phyloP scores from a whole-genome alignment of 2,113 vertebrate genomes.

The Microtus oregoni region DNA sequence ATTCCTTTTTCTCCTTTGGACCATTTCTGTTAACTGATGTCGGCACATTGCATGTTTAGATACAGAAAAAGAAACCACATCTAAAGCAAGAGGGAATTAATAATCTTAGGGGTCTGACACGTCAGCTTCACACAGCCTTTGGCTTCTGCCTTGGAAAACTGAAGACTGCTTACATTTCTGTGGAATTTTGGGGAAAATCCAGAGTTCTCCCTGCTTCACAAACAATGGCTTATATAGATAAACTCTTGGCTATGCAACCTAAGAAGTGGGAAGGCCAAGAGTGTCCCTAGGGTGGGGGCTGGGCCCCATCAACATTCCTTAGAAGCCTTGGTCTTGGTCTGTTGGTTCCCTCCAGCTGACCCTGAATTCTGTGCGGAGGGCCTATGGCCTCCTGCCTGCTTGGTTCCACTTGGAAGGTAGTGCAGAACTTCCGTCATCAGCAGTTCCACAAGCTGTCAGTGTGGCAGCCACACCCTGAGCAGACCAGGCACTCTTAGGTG shows the following conservation, averaged over 20 bases:
- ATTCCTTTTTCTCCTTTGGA: slow-evolving; percentile 2
- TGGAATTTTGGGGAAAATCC: slow-evolving; percentile 88
- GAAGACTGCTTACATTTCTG: slow-evolving; percentile 87
- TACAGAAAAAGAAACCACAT: neutral
- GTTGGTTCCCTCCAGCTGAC: neutral
- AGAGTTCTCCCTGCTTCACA: slow-evolving; percentile 83
- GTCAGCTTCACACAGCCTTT: slow-evolving; percentile 51
- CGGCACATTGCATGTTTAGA: neutral
- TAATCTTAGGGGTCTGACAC: neutral
- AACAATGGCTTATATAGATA: slow-evolving; percentile 79
- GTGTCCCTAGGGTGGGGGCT: neutral
- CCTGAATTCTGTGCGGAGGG: neutral
- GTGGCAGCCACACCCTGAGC: neutral
- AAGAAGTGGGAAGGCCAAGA: neutral
- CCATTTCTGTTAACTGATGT: neutral
- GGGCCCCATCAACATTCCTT: neutral
- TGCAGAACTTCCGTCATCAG: neutral
- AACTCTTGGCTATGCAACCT: neutral
- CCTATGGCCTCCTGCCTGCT: neutral
- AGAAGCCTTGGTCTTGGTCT: neutral
- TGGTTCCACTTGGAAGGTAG: neutral
- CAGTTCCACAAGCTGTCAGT: neutral
- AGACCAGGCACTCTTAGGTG: neutral
- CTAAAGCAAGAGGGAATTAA: neutral
- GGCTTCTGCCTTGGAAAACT: slow-evolving; percentile 79